Percentiles rank a stretch among this genome's conserved stretches.
Conservation (phyloP, 2,113 vertebrate species). For the Lamprotornis superbus region DNA sequence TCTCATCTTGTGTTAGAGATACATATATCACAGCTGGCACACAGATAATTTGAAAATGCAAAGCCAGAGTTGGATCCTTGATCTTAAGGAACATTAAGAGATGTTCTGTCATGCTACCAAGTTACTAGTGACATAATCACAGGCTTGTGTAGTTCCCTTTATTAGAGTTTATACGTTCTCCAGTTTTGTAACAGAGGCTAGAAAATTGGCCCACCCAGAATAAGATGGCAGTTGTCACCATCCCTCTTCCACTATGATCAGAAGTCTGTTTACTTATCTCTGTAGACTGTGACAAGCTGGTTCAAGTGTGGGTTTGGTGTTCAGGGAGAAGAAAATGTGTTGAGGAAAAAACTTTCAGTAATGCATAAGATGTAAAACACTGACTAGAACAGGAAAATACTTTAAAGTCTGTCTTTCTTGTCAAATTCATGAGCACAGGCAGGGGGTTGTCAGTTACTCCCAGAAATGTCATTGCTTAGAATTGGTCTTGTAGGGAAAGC, state of each 20-base stretch:
- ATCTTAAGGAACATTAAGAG: background rate
- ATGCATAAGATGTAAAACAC: constrained; percentile 43
- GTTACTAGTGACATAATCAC: background rate
- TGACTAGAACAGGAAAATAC: constrained; percentile 20
- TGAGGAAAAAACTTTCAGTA: constrained; percentile 23
- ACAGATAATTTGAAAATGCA: background rate
- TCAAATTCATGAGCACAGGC: constrained; percentile 40
- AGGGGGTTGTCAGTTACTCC: constrained; percentile 45
- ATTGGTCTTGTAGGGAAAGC: background rate
- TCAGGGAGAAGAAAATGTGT: constrained; percentile 21
- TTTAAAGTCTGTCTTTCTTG: constrained; percentile 53
- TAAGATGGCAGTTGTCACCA: background rate
- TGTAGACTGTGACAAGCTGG: constrained; percentile 30
- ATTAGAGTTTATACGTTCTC: background rate
- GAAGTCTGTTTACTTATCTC: constrained; percentile 25
- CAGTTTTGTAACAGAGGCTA: background rate
- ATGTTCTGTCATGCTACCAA: background rate
- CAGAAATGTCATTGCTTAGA: constrained; percentile 16
- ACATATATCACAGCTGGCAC: background rate
- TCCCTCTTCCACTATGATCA: constrained; percentile 9
- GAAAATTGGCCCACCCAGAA: constrained; percentile 5
- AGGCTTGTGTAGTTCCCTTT: background rate
- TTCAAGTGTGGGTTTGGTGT: constrained; percentile 22
- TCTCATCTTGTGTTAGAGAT: background rate
- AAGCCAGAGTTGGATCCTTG: background rate